A percentile compares a stretch with the other conserved stretches of the same genome.
phyloP scores from a whole-genome alignment of 2,113 vertebrate species.

The Paedocypris sp. region DNA sequence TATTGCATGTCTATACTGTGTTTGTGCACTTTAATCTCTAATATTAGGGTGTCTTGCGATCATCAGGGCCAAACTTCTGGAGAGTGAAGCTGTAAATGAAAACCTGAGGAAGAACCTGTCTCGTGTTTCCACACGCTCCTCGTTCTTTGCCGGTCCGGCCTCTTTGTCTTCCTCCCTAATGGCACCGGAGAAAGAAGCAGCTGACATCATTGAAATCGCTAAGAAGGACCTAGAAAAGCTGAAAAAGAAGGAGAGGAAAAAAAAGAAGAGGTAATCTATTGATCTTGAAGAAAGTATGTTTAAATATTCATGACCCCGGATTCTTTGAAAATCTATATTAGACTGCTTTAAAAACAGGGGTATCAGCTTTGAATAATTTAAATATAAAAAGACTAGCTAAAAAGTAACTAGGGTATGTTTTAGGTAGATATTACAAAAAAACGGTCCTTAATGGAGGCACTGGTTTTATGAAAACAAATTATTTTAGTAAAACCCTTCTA shows the following conservation, averaged over 20 bases:
- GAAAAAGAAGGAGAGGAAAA: constrained; percentile 87
- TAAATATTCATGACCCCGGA: not conserved
- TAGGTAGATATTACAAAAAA: no score
- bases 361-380: not conserved
- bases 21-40: not conserved
- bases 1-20: not conserved
- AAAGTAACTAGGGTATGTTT: no score
- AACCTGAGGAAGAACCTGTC: constrained; percentile 80
- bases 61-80: constrained; percentile 82
- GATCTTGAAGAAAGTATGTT: not conserved
- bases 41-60: not conserved
- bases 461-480: not conserved
- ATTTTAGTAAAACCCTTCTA: not conserved
- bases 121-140: constrained; percentile 72
- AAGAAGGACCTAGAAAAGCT: constrained; percentile 93
- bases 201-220: constrained; percentile 86
- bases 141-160: constrained; percentile 65
- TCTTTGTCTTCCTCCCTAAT: constrained; percentile 63
- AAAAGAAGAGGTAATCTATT: constrained; percentile 76
- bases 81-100: constrained; percentile 90
- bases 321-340: no score
- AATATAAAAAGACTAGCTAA: not conserved
- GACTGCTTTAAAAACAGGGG: no score
- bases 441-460: not conserved
- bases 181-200: constrained; percentile 78